Base-by-base conservation (phyloP, 2,797 vertebrate genomes). In the Chaetophractus vellerosus region DNA sequence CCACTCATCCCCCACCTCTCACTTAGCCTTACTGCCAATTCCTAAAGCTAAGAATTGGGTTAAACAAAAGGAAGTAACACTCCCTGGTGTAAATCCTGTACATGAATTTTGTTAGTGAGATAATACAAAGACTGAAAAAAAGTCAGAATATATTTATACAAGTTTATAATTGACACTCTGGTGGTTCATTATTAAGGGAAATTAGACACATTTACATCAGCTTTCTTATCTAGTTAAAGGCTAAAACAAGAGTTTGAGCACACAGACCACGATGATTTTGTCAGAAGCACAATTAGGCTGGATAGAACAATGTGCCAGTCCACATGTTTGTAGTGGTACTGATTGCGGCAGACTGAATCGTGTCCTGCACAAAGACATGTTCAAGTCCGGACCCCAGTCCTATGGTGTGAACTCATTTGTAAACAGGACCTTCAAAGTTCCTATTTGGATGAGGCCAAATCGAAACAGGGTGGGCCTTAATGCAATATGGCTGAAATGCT, bases 221-320 rank as follows among this genome's bases (percentile, higher is more conserved):
- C 7, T 91, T 94, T 96, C 85, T 75, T 87, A 69, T 55, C 81
- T 87, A 71, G 31, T 64, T 94, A 90, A 86, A 96, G 48, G 10
- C 31, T 82, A 90, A 90, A 93, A 71, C 19, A 82, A 74, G 87
- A 78, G 10, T 33, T 66, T 78, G 85, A 50, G 21, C 52, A 55
- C 38, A 64, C 6, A 84, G 61, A 12, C 36, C 36, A 52, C 11
- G 18, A 69, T 81, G 72, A 93, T 36, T 88, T 10, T 52, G 59
- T 88, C 76, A 80, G 80, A 91, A 89, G 94, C 61, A 90, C 18
- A 16, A 76, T 87, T 76, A 57, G 59, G 57, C 24, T 88, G 75
- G 88, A 83, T 45, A n/a, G 48, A 86, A 86, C 45, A 93, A 75
- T 57, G 68, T 41, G 71, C 50, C 33, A 55, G 74, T 41, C n/a